Evolutionary conservation across 1,140 invertebrate genomes (phyloP).

Genomic region (Ceratosolen fusciceps): DNA sequence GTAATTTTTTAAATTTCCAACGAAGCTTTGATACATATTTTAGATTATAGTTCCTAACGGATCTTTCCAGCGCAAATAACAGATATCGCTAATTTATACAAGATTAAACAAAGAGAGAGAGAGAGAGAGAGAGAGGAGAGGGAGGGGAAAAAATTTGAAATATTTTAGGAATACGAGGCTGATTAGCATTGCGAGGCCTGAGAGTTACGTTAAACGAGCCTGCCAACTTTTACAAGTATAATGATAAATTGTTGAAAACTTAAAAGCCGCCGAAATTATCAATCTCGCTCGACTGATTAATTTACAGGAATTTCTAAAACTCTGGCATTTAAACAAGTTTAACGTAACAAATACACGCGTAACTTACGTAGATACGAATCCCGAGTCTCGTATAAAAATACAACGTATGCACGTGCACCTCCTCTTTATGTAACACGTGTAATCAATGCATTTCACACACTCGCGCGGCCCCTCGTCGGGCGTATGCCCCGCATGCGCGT

Average conservation of each 20-base stretch:
- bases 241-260: neutral
- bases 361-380: no score
- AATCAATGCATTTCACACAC: neutral
- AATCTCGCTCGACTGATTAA: neutral
- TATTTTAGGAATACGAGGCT: neutral
- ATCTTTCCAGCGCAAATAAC: neutral
- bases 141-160: neutral
- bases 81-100: neutral
- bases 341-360: no score
- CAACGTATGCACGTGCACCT: neutral
- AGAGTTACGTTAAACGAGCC: neutral
- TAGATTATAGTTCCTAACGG: neutral
- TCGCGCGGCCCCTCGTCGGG: neutral
- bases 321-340: no score
- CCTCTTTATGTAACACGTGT: neutral
- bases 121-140: no score
- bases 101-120: no score
- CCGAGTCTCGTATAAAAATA: neutral
- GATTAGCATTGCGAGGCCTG: neutral
- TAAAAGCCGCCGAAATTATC: neutral
- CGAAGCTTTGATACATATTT: neutral
- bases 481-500: neutral
- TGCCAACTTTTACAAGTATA: neutral
- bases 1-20: neutral
- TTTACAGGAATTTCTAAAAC: neutral